Evolutionary conservation across 2,113 vertebrate genomes (phyloP).

Genomic region (Hydropotes inermis): DNA sequence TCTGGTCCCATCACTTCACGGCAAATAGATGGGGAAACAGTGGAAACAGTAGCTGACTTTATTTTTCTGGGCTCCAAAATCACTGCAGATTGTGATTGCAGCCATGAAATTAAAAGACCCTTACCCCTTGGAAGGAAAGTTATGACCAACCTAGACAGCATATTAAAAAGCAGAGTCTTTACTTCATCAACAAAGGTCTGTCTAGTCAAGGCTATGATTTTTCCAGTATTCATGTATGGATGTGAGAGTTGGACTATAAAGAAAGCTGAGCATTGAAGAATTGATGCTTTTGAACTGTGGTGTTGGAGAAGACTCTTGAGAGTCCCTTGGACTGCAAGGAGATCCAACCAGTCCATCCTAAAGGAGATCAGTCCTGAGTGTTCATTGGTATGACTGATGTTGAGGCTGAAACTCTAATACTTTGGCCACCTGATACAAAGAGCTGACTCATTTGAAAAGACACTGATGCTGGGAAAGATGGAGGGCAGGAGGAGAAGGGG

Average conservation of each 20-base stretch:
- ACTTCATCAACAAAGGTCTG: background rate
- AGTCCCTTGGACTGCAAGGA: background rate
- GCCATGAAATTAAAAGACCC: background rate
- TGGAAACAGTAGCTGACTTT: background rate
- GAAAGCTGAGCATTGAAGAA: accelerated
- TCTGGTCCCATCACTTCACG: background rate
- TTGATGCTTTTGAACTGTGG: background rate
- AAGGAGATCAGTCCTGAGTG: background rate
- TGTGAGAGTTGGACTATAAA: background rate
- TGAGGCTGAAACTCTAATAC: background rate
- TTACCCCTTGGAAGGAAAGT: background rate
- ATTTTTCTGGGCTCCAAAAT: background rate
- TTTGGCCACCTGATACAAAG: accelerated
- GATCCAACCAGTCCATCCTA: background rate
- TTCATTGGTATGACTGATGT: background rate
- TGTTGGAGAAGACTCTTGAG: background rate
- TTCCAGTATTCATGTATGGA: background rate
- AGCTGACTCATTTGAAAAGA: background rate
- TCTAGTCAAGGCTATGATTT: background rate
- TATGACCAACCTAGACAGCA: background rate
- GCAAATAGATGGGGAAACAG: background rate
- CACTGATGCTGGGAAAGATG: background rate
- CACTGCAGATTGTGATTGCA: background rate
- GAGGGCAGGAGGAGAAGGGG: background rate
- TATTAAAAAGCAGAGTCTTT: background rate